phyloP scores from a whole-genome alignment of 2,113 vertebrate species.

The Perca fluviatilis region DNA sequence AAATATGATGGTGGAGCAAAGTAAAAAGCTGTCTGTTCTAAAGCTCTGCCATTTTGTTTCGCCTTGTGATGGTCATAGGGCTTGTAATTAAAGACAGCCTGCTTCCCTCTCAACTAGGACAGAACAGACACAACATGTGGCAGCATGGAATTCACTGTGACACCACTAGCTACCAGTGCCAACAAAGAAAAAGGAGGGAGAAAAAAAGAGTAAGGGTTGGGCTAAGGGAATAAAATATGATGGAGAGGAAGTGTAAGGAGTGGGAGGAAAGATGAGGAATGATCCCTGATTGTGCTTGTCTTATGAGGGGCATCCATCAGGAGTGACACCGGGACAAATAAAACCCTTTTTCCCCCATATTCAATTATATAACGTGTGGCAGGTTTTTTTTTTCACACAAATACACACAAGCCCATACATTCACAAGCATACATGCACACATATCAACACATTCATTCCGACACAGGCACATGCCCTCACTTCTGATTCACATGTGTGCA shows the following conservation, averaged over 20 bases:
- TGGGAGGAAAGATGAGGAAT: constrained; percentile 80
- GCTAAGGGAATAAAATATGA: constrained; percentile 68
- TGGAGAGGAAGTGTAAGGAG: constrained; percentile 69
- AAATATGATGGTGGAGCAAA: constrained; percentile 9
- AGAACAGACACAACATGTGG: constrained; percentile 63
- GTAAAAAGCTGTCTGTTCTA: constrained; percentile 17
- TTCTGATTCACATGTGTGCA: constrained; percentile 11
- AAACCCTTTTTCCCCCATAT: constrained; percentile 59
- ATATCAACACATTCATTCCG: not conserved
- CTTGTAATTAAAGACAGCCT: constrained; percentile 60
- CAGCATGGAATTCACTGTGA: constrained; percentile 68
- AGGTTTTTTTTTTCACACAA: constrained; percentile 48
- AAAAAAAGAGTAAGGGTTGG: not conserved
- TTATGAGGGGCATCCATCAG: constrained; percentile 88
- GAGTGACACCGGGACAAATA: constrained; percentile 80
- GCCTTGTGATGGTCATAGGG: constrained; percentile 36
- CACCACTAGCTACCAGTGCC: constrained; percentile 50
- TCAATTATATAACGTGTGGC: constrained; percentile 72
- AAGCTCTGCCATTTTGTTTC: constrained; percentile 16
- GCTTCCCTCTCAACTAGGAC: constrained; percentile 67
- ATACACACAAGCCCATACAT: constrained; percentile 13
- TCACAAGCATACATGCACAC: not conserved
- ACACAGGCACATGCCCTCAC: constrained; percentile 14
- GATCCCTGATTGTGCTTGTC: constrained; percentile 80
- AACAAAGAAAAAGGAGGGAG: constrained; percentile 6